Conservation (phyloP, 1,140 invertebrate genomes). For the Yoshiicerus persimilis region DNA sequence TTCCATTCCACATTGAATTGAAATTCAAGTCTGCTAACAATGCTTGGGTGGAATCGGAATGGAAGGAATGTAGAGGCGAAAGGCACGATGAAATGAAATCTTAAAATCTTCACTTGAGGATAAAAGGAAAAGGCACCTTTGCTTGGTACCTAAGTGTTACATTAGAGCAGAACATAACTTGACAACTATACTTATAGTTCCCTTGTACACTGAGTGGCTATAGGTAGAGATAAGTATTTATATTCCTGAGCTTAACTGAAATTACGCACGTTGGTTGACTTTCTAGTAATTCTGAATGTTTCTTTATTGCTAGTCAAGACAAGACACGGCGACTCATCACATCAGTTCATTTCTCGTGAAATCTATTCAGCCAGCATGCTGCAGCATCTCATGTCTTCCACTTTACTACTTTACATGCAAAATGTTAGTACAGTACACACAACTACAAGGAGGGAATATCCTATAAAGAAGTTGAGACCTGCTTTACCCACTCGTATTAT, state of each 20-base stretch:
- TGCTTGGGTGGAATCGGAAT: not conserved
- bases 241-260: not conserved
- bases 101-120: not conserved
- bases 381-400: not conserved
- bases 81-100: not conserved
- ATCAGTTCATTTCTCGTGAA: not conserved
- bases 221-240: not conserved
- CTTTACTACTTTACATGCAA: not conserved
- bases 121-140: not conserved
- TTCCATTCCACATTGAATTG: not conserved
- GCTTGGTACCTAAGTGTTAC: too few species aligned
- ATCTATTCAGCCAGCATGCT: not conserved
- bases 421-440: not conserved
- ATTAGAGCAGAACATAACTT: too few species aligned
- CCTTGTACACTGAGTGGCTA: not conserved
- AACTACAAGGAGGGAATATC: not conserved
- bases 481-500: not conserved
- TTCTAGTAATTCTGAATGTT: not conserved
- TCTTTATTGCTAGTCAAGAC: not conserved
- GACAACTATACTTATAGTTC: too few species aligned
- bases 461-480: not conserved
- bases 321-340: not conserved
- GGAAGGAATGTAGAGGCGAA: not conserved
- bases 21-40: not conserved
- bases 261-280: not conserved